Evolutionary conservation across 2,797 vertebrate genomes (phyloP).

Genomic region (Holocentrus rufus): DNA sequence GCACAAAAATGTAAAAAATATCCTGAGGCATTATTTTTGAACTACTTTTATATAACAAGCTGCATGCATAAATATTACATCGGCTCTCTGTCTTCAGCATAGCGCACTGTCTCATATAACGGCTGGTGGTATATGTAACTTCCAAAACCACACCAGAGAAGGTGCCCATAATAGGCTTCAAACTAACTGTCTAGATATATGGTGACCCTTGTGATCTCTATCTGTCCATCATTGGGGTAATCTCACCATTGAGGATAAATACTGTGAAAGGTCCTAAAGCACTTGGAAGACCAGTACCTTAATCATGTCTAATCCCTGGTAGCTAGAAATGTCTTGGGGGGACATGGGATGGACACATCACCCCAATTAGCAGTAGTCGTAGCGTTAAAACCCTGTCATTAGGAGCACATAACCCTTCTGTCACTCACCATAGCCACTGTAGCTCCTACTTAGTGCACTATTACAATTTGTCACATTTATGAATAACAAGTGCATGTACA

Average conservation of each 20-base stretch:
- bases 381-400: slow-evolving; percentile 78
- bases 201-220: slow-evolving; percentile 59
- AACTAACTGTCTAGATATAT: slow-evolving; percentile 60
- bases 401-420: slow-evolving; percentile 73
- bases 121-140: slow-evolving; percentile 51
- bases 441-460: slow-evolving; percentile 47
- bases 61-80: slow-evolving; percentile 71
- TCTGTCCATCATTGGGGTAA: slow-evolving; percentile 72
- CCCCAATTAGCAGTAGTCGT: slow-evolving; percentile 78
- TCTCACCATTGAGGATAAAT: slow-evolving; percentile 70
- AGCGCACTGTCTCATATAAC: slow-evolving; percentile 22
- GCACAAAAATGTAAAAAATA: slow-evolving; percentile 67
- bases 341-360: slow-evolving; percentile 74
- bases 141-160: slow-evolving; percentile 47
- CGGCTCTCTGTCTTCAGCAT: slow-evolving; percentile 40
- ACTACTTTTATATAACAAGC: slow-evolving; percentile 71
- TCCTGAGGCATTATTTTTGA: slow-evolving; percentile 66
- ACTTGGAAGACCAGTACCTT: slow-evolving; percentile 68
- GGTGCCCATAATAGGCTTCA: slow-evolving; percentile 52
- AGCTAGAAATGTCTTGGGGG: slow-evolving; percentile 74
- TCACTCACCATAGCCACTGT: slow-evolving; percentile 64
- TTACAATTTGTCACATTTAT: slow-evolving; percentile 59
- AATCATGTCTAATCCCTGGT: slow-evolving; percentile 76
- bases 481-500: slow-evolving; percentile 29
- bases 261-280: slow-evolving; percentile 66